Conservation (phyloP, 2,888 invertebrate genomes). For the Standfussiana lucernea region DNA sequence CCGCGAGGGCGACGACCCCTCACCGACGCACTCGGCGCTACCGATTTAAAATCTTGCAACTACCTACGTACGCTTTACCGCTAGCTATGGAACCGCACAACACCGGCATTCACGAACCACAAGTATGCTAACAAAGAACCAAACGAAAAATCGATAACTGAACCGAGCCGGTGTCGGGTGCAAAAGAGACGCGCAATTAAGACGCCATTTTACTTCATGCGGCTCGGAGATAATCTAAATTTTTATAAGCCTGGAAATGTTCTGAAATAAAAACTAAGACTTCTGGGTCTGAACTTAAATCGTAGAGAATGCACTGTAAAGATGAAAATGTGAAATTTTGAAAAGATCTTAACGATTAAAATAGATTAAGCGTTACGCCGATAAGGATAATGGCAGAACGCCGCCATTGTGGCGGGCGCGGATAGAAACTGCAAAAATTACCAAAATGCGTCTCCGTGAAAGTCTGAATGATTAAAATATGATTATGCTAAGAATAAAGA, state of each 20-base stretch:
- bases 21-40: slow-evolving; percentile 76
- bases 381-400: slow-evolving; percentile 85
- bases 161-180: slow-evolving; percentile 85
- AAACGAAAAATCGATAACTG: slow-evolving; percentile 75
- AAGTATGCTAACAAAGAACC: slow-evolving; percentile 68
- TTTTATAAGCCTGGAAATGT: slow-evolving; percentile 81
- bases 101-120: slow-evolving; percentile 74
- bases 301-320: slow-evolving; percentile 84
- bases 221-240: slow-evolving; percentile 83
- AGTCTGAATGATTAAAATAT: slow-evolving; percentile 54
- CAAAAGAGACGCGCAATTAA: slow-evolving; percentile 86
- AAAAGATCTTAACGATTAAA: slow-evolving; percentile 85
- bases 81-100: slow-evolving; percentile 66
- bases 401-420: slow-evolving; percentile 86
- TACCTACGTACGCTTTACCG: slow-evolving; percentile 75
- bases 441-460: slow-evolving; percentile 70
- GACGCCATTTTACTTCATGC: slow-evolving; percentile 90
- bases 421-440: slow-evolving; percentile 78
- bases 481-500: slow-evolving; percentile 49
- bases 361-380: slow-evolving; percentile 82
- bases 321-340: slow-evolving; percentile 85
- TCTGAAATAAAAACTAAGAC: slow-evolving; percentile 88
- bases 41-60: slow-evolving; percentile 90
- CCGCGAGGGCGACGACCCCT: slow-evolving; percentile 73
- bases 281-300: slow-evolving; percentile 78